These are phyloP conservation scores for Proisotoma minuta DNA, from an alignment of 2,888 invertebrate species.

Conservation along the genomic window DNA sequence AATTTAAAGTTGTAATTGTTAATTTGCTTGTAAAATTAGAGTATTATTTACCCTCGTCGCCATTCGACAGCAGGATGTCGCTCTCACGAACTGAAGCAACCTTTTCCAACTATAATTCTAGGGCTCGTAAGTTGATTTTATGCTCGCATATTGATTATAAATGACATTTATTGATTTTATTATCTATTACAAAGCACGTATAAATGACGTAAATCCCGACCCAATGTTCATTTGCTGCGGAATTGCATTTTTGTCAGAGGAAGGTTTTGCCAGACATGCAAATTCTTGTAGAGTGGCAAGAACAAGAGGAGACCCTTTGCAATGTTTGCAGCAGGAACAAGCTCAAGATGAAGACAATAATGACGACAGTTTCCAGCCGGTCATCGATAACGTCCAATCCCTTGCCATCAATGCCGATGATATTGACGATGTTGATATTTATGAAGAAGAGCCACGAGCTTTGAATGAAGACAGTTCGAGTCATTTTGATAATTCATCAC, in stretches of 20 bases:
- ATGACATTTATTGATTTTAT: too few species aligned
- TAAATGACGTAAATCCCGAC: too few species aligned
- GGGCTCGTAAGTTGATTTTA: too few species aligned
- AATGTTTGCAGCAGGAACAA: background rate
- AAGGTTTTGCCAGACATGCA: slow-evolving; percentile 8
- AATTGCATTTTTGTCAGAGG: slow-evolving; percentile 23
- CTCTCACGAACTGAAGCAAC: too few species aligned
- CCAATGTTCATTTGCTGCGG: slow-evolving; percentile 23
- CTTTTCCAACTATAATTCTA: too few species aligned
- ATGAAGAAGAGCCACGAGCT: background rate
- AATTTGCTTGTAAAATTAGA: too few species aligned
- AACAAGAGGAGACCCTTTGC: background rate
- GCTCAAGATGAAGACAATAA: background rate
- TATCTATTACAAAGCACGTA: too few species aligned
- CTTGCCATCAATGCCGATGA: background rate
- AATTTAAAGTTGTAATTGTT: too few species aligned
- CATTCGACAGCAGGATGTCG: too few species aligned
- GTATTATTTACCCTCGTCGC: too few species aligned
- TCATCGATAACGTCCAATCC: background rate
- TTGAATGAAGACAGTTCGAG: background rate
- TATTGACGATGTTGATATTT: background rate
- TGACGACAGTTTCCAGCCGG: background rate
- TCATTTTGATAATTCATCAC: too few species aligned
- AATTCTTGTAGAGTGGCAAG: background rate
- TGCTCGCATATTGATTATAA: too few species aligned